phyloP scores from a whole-genome alignment of 2,113 vertebrate species.

The Neotragus pygmaeus region DNA sequence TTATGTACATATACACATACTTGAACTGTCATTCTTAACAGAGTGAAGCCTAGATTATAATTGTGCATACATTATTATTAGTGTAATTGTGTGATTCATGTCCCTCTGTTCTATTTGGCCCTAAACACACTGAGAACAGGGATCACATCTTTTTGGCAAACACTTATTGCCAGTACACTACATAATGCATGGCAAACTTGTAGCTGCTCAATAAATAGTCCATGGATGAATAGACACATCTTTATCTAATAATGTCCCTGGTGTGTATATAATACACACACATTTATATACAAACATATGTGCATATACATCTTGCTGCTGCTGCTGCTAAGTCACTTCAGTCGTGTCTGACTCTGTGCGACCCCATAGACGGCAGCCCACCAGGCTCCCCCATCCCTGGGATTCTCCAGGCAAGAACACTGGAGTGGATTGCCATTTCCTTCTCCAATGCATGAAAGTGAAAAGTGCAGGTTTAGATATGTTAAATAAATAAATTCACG shows the following conservation, averaged over 20 bases:
- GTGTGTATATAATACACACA: background rate
- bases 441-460: no score
- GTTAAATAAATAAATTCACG: background rate
- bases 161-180: background rate
- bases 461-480: background rate
- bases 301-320: background rate
- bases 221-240: background rate
- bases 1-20: background rate
- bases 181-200: background rate
- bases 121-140: background rate
- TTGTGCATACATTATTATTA: background rate
- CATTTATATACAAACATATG: background rate
- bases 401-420: background rate
- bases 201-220: background rate
- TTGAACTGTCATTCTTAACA: background rate
- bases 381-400: background rate
- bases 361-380: background rate
- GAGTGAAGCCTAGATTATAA: background rate
- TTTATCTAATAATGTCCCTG: background rate
- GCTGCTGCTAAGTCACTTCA: background rate
- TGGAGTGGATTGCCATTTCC: background rate
- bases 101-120: background rate
- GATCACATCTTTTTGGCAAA: background rate
- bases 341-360: background rate
- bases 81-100: background rate